Conservation (phyloP, 2,797 vertebrate genomes). For the Poecilia picta region DNA sequence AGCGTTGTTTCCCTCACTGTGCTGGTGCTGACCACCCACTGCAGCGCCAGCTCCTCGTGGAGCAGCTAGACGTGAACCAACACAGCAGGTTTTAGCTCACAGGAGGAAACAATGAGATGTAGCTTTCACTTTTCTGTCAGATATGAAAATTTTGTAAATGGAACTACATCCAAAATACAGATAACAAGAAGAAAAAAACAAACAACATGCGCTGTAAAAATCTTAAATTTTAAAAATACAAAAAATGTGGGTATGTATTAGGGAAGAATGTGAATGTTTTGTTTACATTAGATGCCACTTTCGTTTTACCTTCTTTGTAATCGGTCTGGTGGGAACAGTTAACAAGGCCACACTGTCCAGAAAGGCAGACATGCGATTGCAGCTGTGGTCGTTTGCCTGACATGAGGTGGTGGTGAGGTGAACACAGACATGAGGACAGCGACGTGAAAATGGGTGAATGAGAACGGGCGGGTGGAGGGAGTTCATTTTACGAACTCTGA, state of each 20-base stretch:
- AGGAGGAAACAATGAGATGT: background rate
- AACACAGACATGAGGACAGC: slow-evolving; percentile 73
- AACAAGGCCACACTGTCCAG: slow-evolving; percentile 86
- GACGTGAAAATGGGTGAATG: slow-evolving; percentile 64
- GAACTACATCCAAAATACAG: background rate
- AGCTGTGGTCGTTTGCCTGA: slow-evolving; percentile 86
- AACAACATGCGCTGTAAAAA: background rate
- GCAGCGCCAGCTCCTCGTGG: slow-evolving; percentile 91
- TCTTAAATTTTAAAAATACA: background rate
- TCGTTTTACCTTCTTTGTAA: slow-evolving; percentile 92
- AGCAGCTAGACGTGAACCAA: slow-evolving; percentile 80
- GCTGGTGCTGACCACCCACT: slow-evolving; percentile 93
- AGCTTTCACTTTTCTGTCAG: background rate
- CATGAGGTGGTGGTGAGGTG: slow-evolving; percentile 74
- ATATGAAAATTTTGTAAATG: slow-evolving; percentile 1
- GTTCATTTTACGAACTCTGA: slow-evolving; percentile 40
- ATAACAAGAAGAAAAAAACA: background rate
- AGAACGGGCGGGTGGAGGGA: slow-evolving; percentile 45
- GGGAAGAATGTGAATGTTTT: slow-evolving; percentile 39
- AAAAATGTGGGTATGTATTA: slow-evolving; percentile 38
- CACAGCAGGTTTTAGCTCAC: slow-evolving; percentile 23
- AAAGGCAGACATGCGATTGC: slow-evolving; percentile 92
- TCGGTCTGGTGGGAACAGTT: slow-evolving; percentile 83
- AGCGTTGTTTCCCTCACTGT: slow-evolving; percentile 86
- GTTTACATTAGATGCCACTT: slow-evolving; percentile 46